Evolutionary conservation across 2,797 vertebrate species (phyloP), one percentile per base, ranked within the genome.

Genomic region (Hephaestus fuliginosus): DNA sequence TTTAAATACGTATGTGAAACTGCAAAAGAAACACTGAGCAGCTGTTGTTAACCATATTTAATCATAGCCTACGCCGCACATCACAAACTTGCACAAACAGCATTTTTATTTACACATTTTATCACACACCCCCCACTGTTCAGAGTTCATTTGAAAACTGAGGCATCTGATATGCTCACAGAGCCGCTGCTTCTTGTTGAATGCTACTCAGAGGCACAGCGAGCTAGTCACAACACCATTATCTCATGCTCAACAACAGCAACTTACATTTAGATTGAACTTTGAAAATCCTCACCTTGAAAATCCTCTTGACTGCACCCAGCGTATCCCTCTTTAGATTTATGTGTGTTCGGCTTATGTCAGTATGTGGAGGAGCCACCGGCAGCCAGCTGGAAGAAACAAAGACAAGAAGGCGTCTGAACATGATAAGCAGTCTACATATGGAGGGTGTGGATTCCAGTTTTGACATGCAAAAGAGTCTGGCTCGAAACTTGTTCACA

Each of bases 361-460:
- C 57, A 67, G 43, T 77, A 12, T 83, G 70, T 73, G 49, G 71
- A 80, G 67, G 75, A 65, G 73, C 66, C 71, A 22, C 77, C 75
- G 81, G 87, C 61, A 86, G 48, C 60, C 79, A 33, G 70, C 88
- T 89, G 80, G 30, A 57, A 87, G 61, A 74, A 43, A 92, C 85
- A 92, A 92, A 91, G 81, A 79, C 81, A 67, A 87, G 88, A 91
- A 92, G 92, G 86, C 91, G 94, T 93, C 89, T 91, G 73, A 86
- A 93, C 94, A 91, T 68, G 92, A 92, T 80, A 87, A 92, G 84
- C 80, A 70, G 84, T 90, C 90, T 91, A 89, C 91, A 85, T 78
- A 81, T 74, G 46, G 93, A 95, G 96, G 96, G 96, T 94, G 96
- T 95, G 95, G 92, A 95, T 94, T 96, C 96, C 84, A 94, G 97